Base-by-base conservation (phyloP, 2,113 vertebrate genomes). In the Corythoichthys haematopterus region DNA sequence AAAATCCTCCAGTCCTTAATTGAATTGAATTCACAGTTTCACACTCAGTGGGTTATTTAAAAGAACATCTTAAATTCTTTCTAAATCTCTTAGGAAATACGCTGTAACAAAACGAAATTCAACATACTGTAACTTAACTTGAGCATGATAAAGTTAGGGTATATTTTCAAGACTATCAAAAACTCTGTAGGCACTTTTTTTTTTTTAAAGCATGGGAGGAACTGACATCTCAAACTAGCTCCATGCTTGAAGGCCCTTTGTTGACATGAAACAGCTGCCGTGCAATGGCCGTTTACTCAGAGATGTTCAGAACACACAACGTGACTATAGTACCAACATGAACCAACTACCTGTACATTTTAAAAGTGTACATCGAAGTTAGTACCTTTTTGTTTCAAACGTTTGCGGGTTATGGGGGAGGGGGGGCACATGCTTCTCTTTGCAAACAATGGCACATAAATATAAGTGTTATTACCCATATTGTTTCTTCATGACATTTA, bases 211-310 rank as follows among this genome's bases (percentile, higher is more conserved):
- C 2, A n/a, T 2, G n/a, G 38, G 38, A 43, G 9, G 10, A 45
- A 20, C 10, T 45, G 9, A 28, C 40, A n/a, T 16, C 16, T 55
- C 11, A 33, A 56, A 56, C 15, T 40, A 43, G 38, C 15, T 40
- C 37, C 16, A 8, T 7, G 11, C 4, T 62, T 20, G 4, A 28
- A 62, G 5, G n/a, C 12, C 15, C 37, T n/a, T 35, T 37, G 51
- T 55, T 35, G 50, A 64, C 73, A 57, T 65, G 52, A 15, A 53
- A 58, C 70, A 80, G 73, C 69, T 79, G 78, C 64, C 58, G 16
- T n/a, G 64, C 43, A 63, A 2, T 45, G 38, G 13, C 0, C 0
- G 45, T 28, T 0, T 1, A 53, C 8, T 15, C 16, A 36, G 33
- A 35, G 33, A n/a, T 40, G n/a, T 15, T 64, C 6, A 63, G 2